phyloP scores from a whole-genome alignment of 1,140 invertebrate genomes.

The Himalopsyche phryganea region DNA sequence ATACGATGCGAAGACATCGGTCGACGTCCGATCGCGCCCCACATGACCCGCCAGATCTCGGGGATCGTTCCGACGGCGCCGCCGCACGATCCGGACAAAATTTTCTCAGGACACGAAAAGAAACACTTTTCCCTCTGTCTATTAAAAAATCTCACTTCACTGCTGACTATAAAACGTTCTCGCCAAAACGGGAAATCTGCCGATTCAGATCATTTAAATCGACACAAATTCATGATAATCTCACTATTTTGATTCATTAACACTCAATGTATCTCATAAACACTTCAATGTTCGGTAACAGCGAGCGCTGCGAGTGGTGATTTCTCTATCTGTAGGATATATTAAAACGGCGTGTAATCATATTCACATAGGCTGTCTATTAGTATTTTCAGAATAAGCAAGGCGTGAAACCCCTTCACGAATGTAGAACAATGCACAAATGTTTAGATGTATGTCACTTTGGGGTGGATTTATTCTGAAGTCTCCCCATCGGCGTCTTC shows the following conservation, averaged over 20 bases:
- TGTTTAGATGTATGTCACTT: slow-evolving; percentile 2
- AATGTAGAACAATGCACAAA: background rate
- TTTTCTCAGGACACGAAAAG: slow-evolving; percentile 4
- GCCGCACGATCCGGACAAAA: too few relatives aligned
- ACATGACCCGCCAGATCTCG: too few relatives aligned
- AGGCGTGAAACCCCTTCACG: slow-evolving; percentile 2
- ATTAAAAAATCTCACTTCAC: slow-evolving; percentile 13
- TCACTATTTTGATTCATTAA: background rate
- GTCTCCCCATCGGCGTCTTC: slow-evolving; percentile 43
- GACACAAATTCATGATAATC: slow-evolving; percentile 9
- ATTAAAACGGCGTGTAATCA: too few relatives aligned
- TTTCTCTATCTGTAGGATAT: background rate
- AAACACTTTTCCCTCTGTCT: slow-evolving; percentile 24
- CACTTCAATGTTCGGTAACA: background rate
- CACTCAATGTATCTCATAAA: background rate
- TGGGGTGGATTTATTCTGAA: slow-evolving; percentile 41
- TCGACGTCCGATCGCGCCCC: too few relatives aligned
- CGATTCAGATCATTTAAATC: background rate
- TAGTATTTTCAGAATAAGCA: slow-evolving; percentile 15
- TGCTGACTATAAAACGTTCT: background rate
- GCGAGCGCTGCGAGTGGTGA: background rate
- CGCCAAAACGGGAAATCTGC: background rate
- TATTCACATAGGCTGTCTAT: slow-evolving; percentile 1
- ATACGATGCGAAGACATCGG: background rate
- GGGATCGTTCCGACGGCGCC: too few relatives aligned